phyloP scores from a whole-genome alignment of 2,888 invertebrate genomes.

The Globia sparganii region DNA sequence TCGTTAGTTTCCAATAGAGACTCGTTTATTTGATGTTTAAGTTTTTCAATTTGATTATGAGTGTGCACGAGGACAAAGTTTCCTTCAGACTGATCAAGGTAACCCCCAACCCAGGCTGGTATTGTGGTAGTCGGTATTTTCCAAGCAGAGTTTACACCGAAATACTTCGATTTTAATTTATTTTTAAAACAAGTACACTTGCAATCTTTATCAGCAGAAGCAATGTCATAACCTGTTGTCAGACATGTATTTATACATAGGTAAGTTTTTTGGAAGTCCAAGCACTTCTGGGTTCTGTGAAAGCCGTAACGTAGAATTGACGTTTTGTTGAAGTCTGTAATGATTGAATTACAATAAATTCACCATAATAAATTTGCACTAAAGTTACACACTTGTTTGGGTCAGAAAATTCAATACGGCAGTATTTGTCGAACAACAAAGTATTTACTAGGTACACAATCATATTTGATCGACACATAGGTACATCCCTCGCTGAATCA shows the following conservation, averaged over 20 bases:
- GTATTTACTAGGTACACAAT: not conserved
- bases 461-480: constrained; percentile 1
- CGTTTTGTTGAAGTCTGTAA: constrained; percentile 51
- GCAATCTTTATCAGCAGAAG: constrained; percentile 78
- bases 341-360: constrained; percentile 10
- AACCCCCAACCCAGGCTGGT: constrained; percentile 73
- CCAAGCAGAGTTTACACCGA: constrained; percentile 57
- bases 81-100: not conserved
- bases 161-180: constrained; percentile 68
- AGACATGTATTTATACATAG: constrained; percentile 80
- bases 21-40: not conserved
- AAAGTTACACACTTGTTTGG: not conserved
- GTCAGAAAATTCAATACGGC: not conserved
- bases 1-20: not conserved
- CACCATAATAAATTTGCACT: not conserved
- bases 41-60: not conserved
- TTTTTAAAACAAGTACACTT: constrained; percentile 77
- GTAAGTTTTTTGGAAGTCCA: constrained; percentile 75
- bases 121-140: constrained; percentile 76
- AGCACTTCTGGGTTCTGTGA: constrained; percentile 77
- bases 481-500: not conserved
- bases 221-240: constrained; percentile 76
- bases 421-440: not conserved
- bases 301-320: constrained; percentile 80
- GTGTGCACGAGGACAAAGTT: not conserved